Conservation (phyloP, 2,888 invertebrate genomes). For the Scotopteryx bipunctaria region DNA sequence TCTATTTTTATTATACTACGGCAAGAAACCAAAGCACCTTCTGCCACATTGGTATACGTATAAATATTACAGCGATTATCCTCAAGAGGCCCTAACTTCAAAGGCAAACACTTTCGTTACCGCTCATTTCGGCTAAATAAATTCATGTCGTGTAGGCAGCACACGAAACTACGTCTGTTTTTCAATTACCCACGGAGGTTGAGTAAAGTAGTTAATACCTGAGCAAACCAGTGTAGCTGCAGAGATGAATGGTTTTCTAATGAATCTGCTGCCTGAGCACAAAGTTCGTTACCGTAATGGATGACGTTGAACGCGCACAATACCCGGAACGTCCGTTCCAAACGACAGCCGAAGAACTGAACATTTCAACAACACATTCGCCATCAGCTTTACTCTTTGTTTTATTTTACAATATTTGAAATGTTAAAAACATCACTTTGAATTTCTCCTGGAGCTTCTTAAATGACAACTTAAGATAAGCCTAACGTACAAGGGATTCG, state of each 20-base stretch:
- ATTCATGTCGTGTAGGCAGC: conserved; percentile 25
- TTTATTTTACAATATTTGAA: background rate
- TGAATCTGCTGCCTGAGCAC: conserved; percentile 60
- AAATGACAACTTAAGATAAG: conserved; percentile 33
- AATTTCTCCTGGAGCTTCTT: conserved; percentile 9
- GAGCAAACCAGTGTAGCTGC: conserved; percentile 29
- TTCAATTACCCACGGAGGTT: conserved; percentile 29
- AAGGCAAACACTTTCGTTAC: conserved; percentile 5
- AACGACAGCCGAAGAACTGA: conserved; percentile 24
- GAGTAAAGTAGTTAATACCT: conserved; percentile 36
- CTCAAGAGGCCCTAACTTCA: conserved; percentile 1
- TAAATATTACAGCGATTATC: background rate
- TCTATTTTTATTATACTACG: no score
- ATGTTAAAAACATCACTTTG: conserved; percentile 3
- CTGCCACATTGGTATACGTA: background rate
- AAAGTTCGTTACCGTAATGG: conserved; percentile 72
- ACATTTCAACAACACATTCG: conserved; percentile 13
- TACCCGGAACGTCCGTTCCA: conserved; percentile 31
- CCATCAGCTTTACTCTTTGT: background rate
- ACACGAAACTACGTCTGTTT: conserved; percentile 27
- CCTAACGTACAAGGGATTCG: conserved; percentile 25
- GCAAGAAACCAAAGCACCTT: background rate
- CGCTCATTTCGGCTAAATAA: conserved; percentile 5
- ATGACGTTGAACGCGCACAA: conserved; percentile 37
- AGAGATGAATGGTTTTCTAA: conserved; percentile 73